Evolutionary conservation across 1,140 invertebrate species (phyloP).

Genomic region (Papilio xuthus): DNA sequence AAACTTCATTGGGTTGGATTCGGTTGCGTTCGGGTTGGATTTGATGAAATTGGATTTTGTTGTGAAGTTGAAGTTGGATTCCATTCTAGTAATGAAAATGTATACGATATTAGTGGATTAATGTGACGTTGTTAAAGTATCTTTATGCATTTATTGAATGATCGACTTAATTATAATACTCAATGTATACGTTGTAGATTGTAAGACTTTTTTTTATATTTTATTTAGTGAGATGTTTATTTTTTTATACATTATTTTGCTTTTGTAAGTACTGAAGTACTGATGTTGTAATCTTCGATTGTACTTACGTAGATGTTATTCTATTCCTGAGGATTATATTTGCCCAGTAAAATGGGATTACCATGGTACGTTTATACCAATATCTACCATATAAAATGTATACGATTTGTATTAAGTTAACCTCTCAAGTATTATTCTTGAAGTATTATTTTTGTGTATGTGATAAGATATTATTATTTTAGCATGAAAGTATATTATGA

Average conservation of each 20-base stretch:
- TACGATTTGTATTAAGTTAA: slow-evolving; percentile 72
- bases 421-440: slow-evolving; percentile 75
- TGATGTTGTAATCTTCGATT: slow-evolving; percentile 54
- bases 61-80: slow-evolving; percentile 55
- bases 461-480: slow-evolving; percentile 79
- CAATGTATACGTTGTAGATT: slow-evolving; percentile 77
- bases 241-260: slow-evolving; percentile 63
- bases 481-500: slow-evolving; percentile 74
- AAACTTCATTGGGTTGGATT: slow-evolving; percentile 60
- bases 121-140: slow-evolving; percentile 70
- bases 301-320: slow-evolving; percentile 69
- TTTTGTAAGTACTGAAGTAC: slow-evolving; percentile 68
- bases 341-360: slow-evolving; percentile 49
- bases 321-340: slow-evolving; percentile 52
- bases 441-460: slow-evolving; percentile 79
- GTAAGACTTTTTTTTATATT: slow-evolving; percentile 58
- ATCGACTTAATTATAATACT: slow-evolving; percentile 77
- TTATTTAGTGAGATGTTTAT: slow-evolving; percentile 73
- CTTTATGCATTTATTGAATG: slow-evolving; percentile 73
- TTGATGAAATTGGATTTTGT: slow-evolving; percentile 60
- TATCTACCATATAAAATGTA: slow-evolving; percentile 69
- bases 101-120: slow-evolving; percentile 70
- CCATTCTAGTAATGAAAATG: slow-evolving; percentile 65
- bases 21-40: slow-evolving; percentile 53
- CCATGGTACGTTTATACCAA: slow-evolving; percentile 49